These are phyloP conservation scores for Lasioglossum albipes DNA, from an alignment of 1,140 invertebrate species.

Conservation along the genomic window DNA sequence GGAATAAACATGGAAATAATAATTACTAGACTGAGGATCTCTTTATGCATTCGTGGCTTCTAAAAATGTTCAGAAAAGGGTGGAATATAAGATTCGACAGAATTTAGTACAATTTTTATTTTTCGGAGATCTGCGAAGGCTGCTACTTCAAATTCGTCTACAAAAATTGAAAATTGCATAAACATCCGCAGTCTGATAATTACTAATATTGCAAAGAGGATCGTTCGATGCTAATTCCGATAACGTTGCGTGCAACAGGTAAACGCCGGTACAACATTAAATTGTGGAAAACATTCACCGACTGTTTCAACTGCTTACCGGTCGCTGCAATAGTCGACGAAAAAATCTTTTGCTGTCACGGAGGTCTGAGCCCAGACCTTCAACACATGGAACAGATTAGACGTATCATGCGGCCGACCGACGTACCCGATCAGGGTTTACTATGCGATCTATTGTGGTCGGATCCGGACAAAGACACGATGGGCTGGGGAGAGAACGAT, in stretches of 20 bases:
- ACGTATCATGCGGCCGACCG: conserved; percentile 85
- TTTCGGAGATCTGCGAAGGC: too few species aligned
- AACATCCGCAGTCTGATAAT: too few species aligned
- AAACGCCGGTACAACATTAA: conserved; percentile 97
- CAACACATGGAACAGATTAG: conserved; percentile 85
- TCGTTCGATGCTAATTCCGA: too few species aligned
- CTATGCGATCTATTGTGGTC: conserved; percentile 91
- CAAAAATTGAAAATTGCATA: too few species aligned
- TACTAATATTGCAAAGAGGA: too few species aligned
- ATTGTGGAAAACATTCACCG: conserved; percentile 99
- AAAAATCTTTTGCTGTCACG: conserved; percentile 99
- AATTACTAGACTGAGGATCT: too few species aligned
- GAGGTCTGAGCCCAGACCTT: conserved; percentile 93
- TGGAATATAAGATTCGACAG: too few species aligned
- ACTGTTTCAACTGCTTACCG: conserved; percentile 99
- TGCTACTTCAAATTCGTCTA: too few species aligned
- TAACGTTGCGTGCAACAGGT: conserved; percentile 47
- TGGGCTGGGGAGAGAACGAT: conserved; percentile 89
- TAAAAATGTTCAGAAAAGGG: too few species aligned
- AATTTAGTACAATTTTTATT: too few species aligned
- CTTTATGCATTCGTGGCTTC: too few species aligned
- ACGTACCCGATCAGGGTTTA: conserved; percentile 85
- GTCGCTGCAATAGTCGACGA: conserved; percentile 97
- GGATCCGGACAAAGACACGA: conserved; percentile 87
- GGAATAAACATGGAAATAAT: too few species aligned